Evolutionary conservation across 1,140 invertebrate genomes (phyloP), one percentile per base, ranked within the genome.

Genomic region (Sweltsa coloradensis): DNA sequence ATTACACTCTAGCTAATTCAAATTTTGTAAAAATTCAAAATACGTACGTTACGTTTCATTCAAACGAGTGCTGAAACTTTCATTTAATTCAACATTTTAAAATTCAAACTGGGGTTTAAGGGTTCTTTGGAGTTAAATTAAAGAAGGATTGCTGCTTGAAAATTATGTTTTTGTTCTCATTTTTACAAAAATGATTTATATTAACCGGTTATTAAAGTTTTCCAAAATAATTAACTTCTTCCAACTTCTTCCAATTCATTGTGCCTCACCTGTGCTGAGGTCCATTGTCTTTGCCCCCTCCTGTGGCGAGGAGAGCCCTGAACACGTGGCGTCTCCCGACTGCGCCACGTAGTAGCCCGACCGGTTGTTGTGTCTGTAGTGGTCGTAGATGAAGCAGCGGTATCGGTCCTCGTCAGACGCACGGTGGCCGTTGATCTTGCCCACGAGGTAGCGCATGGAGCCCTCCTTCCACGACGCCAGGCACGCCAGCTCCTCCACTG

Each of bases 381-480:
- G 53, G 58, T 70, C 72, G 53, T 75, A 79, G 26, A 80, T 71
- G 61, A 83, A 84, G 59, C 81, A 85, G 13, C 81, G 67, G 55
- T 78, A 79, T 49, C 69, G 66, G 50, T 76, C 73, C 58, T 79
- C 75, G 59, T 77, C 68, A 23, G 66, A 67, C 24, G 68, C 66
- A 47, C 69, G 71, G 51, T 62, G 62, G 57, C 72, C 62, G 49
- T 65, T 63, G 57, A 77, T 57, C 63, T 74, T 72, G 0, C 84
- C 85, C 27, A 89, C 81, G 22, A 89, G 69, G 62, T 89, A 90
- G 49, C 79, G 71, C 6, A 79, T 76, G 41, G 83, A 86, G 31
- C 86, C 85, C 60, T 90, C 86, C 61, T 84, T 87, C 87, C 87
- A 91, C 13, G 76, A 78, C 1, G 83, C 87, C 34, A 89, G 64